Evolutionary conservation across 2,113 vertebrate genomes (phyloP).

Genomic region (Dolichotis patagonum): DNA sequence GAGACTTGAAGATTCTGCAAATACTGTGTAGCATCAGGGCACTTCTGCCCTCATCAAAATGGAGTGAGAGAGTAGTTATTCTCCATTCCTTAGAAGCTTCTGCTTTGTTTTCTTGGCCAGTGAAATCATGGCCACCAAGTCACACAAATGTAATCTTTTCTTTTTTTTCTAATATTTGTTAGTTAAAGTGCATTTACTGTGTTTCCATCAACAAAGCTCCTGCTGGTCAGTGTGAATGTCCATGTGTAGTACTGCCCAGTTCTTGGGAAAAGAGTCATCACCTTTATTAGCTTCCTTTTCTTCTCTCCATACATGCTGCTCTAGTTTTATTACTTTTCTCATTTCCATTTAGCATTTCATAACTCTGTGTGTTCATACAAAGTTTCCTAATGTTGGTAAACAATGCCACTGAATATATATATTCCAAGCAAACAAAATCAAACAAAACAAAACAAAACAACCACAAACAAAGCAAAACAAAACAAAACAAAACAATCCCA

Average conservation of each 20-base stretch:
- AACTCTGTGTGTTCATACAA: not conserved
- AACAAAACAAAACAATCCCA: not conserved
- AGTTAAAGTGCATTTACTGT: not conserved
- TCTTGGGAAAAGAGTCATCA: not conserved
- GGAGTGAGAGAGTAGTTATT: not conserved
- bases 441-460: too few species aligned
- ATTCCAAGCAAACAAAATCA: not conserved
- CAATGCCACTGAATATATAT: conserved; percentile 3
- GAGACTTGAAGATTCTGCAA: not conserved
- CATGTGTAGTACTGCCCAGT: not conserved
- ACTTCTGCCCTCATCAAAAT: not conserved
- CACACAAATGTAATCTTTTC: not conserved
- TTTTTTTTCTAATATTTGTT: not conserved
- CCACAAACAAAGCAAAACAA: not conserved
- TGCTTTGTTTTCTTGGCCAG: not conserved
- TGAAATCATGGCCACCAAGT: not conserved
- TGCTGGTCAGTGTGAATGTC: not conserved
- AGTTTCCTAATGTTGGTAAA: not conserved
- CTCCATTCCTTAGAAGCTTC: not conserved
- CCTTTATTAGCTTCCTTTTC: not conserved
- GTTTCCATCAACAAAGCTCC: not conserved
- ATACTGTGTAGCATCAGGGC: not conserved
- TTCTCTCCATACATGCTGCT: not conserved
- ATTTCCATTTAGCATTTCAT: not conserved
- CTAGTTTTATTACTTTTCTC: not conserved